These are phyloP conservation scores for Micropterix aruncella DNA, from an alignment of 2,888 invertebrate species.

Conservation along the genomic window DNA sequence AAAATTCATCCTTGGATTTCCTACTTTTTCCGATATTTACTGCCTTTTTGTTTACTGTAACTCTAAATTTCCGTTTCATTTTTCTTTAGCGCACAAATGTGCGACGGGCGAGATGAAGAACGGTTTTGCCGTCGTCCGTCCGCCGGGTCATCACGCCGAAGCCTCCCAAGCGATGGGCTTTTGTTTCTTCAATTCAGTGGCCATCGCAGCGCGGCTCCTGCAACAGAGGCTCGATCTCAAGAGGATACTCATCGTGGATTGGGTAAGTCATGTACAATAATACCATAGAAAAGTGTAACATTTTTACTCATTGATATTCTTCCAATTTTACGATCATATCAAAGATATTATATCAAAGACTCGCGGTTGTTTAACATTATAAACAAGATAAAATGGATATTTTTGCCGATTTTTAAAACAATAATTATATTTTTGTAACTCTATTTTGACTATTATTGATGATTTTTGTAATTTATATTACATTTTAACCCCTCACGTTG, in stretches of 20 bases:
- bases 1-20: no score
- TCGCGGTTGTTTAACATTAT: no score
- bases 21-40: no score
- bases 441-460: no score
- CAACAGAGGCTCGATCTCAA: slow-evolving; percentile 72
- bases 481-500: no score
- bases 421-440: no score
- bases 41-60: no score
- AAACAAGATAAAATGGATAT: no score
- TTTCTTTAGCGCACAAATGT: background rate
- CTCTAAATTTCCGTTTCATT: no score
- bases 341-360: no score
- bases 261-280: slow-evolving; percentile 43
- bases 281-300: background rate
- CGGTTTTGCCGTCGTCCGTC: slow-evolving; percentile 95
- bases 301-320: background rate
- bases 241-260: slow-evolving; percentile 91
- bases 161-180: slow-evolving; percentile 97
- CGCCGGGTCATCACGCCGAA: slow-evolving; percentile 91
- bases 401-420: no score
- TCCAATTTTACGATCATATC: background rate
- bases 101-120: slow-evolving; percentile 38
- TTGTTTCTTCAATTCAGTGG: slow-evolving; percentile 98
- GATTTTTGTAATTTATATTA: no score
- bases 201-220: slow-evolving; percentile 83